These are phyloP conservation scores for Taxidea taxus DNA, from an alignment of 2,113 vertebrate genomes.

Conservation along the genomic window DNA sequence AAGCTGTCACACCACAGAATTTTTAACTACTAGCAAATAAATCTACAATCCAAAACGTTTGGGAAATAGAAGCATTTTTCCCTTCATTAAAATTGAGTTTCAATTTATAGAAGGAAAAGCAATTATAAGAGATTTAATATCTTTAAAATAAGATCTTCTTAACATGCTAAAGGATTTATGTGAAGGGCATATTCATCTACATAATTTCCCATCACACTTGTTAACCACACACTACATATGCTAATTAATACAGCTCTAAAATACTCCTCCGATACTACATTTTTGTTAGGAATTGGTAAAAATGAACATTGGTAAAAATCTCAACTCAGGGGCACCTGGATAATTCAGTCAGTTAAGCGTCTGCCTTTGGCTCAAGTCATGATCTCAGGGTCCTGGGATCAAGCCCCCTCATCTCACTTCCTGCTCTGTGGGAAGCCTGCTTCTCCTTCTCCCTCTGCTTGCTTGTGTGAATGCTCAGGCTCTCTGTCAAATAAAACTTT, in stretches of 20 bases:
- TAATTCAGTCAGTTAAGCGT: neutral
- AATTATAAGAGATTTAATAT: neutral
- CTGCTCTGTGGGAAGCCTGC: too few species aligned
- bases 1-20: neutral
- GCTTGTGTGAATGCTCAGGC: too few species aligned
- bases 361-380: neutral
- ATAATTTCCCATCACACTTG: neutral
- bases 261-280: neutral
- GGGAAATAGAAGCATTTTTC: neutral
- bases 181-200: neutral
- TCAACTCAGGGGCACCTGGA: neutral
- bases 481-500: too few species aligned
- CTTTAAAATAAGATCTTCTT: neutral
- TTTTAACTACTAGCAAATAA: neutral
- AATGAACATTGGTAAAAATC: neutral
- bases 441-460: too few species aligned
- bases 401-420: too few species aligned
- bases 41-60: neutral
- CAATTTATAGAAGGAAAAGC: neutral
- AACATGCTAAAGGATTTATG: neutral
- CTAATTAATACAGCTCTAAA: neutral
- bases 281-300: conserved; percentile 17
- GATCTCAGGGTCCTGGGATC: too few species aligned
- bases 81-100: conserved; percentile 24
- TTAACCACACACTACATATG: neutral